Percentiles rank a stretch among this genome's conserved stretches.
Conservation (phyloP, 2,797 vertebrate genomes). For the Clarias laeviceps region DNA sequence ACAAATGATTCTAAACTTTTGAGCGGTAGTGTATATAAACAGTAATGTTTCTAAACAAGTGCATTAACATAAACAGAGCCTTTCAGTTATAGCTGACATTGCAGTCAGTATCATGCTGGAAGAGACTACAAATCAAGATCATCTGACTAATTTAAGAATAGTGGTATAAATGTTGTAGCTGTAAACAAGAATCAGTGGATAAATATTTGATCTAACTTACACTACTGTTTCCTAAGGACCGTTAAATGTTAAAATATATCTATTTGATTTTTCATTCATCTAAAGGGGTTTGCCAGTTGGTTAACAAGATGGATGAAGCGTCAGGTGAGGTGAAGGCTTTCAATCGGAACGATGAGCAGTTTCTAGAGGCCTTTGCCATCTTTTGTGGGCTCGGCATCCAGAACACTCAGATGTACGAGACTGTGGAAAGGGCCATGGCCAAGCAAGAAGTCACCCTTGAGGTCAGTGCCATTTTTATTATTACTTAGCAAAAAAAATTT, state of each 20-base stretch:
- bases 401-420: conserved; percentile 98
- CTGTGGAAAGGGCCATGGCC: conserved; percentile 93
- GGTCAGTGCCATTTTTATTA: conserved; percentile 70
- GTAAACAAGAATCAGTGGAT: background rate
- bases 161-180: background rate
- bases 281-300: conserved; percentile 91
- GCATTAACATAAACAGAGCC: background rate
- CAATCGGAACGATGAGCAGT: conserved; percentile 96
- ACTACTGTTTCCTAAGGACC: background rate
- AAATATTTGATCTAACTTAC: background rate
- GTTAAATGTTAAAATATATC: background rate
- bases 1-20: background rate
- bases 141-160: background rate
- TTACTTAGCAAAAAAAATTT: background rate
- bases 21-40: background rate
- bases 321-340: conserved; percentile 86
- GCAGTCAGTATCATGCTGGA: background rate
- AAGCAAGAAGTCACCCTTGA: conserved; percentile 97
- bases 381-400: conserved; percentile 98
- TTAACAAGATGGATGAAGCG: conserved; percentile 92
- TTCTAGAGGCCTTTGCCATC: conserved; percentile 95
- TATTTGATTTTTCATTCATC: background rate
- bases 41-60: background rate
- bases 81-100: background rate
- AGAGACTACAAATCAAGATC: background rate